These are phyloP conservation scores for Drosophila tristis DNA, from an alignment of 1,140 invertebrate species.

Conservation along the genomic window DNA sequence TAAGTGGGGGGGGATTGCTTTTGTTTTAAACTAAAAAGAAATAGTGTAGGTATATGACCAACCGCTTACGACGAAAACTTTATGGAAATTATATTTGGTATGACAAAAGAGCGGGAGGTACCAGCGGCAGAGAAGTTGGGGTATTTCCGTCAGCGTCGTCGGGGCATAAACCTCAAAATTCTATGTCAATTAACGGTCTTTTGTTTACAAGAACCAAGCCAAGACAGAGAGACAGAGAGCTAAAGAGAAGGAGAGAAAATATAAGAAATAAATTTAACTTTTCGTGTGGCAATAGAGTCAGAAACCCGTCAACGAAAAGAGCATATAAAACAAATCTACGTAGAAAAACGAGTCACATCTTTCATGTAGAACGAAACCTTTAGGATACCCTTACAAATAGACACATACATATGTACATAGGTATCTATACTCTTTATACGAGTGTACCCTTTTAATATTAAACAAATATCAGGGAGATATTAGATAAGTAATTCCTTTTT, in stretches of 20 bases:
- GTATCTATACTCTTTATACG: too few species aligned
- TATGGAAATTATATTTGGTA: conserved; percentile 68
- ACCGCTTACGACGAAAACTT: conserved; percentile 21
- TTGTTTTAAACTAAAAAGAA: conserved; percentile 53
- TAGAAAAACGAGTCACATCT: neutral
- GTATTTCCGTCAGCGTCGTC: conserved; percentile 20
- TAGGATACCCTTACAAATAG: conserved; percentile 13
- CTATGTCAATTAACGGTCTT: conserved; percentile 82
- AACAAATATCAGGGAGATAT: too few species aligned
- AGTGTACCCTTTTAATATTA: too few species aligned
- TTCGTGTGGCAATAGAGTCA: conserved; percentile 7
- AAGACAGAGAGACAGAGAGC: neutral
- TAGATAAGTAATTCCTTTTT: too few species aligned
- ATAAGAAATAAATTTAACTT: conserved; percentile 21
- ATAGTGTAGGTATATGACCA: conserved; percentile 57
- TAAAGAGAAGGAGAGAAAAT: neutral
- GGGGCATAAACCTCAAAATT: conserved; percentile 65
- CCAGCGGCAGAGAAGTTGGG: conserved; percentile 18
- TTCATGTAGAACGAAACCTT: neutral
- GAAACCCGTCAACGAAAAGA: conserved; percentile 6
- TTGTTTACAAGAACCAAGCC: conserved; percentile 61
- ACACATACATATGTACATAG: too few species aligned
- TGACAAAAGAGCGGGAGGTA: conserved; percentile 1
- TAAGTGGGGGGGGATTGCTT: conserved; percentile 19
- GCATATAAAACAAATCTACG: neutral